Base-by-base conservation (phyloP, 2,113 vertebrate genomes). In the Dicerorhinus sumatrensis region DNA sequence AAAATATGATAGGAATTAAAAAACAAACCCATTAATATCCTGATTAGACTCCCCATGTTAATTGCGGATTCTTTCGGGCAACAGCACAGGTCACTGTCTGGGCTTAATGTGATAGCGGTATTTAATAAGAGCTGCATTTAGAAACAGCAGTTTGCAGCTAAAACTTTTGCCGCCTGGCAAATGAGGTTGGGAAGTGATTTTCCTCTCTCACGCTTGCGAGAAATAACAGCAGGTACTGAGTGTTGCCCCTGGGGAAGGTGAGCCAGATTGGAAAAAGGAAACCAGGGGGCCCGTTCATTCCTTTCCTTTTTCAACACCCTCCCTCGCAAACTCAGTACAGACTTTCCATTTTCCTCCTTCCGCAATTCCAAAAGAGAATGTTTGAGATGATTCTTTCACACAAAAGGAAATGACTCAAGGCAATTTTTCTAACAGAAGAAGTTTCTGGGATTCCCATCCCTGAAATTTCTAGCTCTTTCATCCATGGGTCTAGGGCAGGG, bases 1-100 rank as follows among this genome's bases (percentile, higher is more conserved):
- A 94, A 98, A 98, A 97, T 31, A 95, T 96, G 65, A 76, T 0
- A 82, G 84, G 87, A 98, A 92, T 97, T 86, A 97, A 98, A 98
- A 96, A 4, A 39, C 77, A 96, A 95, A 89, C 21, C 56, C 79
- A 69, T 79, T 95, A 86, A 79, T 91, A 36, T 63, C 89, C 75
- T 42, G 42, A 96, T 72, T 96, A 97, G 96, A 86, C 58, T 83
- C 73, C 96, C n/a, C 39, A 31, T 5, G 46, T 56, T 94, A 97
- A 96, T 42, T 88, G 89, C 5, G 0, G 91, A 89, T 77, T 97
- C 98, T 97, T 96, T 91, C 81, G 67, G 88, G 92, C 1, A 31
- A 90, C 69, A 94, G 93, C 56, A 60, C 48, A 65, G 96, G 92
- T 51, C 69, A 77, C 89, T 92, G 95, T 70, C 95, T 65, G 18